Evolutionary conservation across 2,113 vertebrate genomes (phyloP), one percentile per base, ranked within the genome.

Genomic region (Ibidorhyncha struthersii): DNA sequence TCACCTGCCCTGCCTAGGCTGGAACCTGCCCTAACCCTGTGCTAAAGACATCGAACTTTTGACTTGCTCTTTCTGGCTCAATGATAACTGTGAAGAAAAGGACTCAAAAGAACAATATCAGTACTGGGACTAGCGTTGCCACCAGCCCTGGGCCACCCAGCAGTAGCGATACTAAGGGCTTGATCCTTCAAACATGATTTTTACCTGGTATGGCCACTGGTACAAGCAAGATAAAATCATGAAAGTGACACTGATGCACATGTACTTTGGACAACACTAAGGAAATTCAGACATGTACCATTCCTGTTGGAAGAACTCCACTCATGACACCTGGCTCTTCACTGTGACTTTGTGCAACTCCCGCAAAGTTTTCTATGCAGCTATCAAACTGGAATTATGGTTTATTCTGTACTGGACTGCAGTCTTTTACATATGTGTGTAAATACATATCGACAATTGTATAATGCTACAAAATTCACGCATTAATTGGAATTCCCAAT

Each of bases 31-130:
- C 49, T n/a, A 69, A 25, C 32, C 29, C 40, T 50, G 2, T 3
- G 4, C 43, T 77, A 50, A 63, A 62, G 22, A 22, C 65, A n/a
- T n/a, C 0, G 0, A 3, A 16, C 5, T 88, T 58, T 16, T 34
- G 12, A 38, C 15, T n/a, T 45, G 9, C 22, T 83, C 20, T 53
- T 50, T 61, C n/a, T 83, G 38, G 8, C 12, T 80, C n/a, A 16
- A 18, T 12, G 34, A 25, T 7, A 3, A 2, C 49, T 41, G 13
- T 11, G 58, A 91, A 90, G 82, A 38, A 34, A 50, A 77, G 18
- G 49, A 73, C 50, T 56, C 36, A 20, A 26, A 89, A 58, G 43
- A 56, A 17, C 4, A 30, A 6, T 8, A 2, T 45, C 69, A 56
- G 20, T 32, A 27, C 59, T 66, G 10, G 27, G 25, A 56, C 12